Evolutionary conservation across 2,113 vertebrate genomes (phyloP).

Genomic region (Sclerurus mexicanus): DNA sequence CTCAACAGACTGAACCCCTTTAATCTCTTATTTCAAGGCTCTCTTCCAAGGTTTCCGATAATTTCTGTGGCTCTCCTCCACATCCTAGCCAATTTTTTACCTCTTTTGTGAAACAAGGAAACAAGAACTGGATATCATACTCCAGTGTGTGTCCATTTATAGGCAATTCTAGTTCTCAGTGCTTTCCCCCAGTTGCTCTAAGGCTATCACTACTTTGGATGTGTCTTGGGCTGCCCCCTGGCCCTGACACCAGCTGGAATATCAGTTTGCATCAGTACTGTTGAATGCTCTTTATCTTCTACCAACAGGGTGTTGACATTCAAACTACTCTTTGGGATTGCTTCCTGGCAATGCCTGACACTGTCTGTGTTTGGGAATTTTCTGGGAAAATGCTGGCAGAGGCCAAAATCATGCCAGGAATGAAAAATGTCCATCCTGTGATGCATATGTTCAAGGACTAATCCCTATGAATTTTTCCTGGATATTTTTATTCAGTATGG

Average conservation of each 20-base stretch:
- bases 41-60: not conserved
- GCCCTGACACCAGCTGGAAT: not conserved
- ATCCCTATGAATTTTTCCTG: not conserved
- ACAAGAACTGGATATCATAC: not conserved
- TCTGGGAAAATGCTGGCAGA: not conserved
- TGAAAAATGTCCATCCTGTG: not conserved
- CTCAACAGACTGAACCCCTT: not conserved
- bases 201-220: not conserved
- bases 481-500: not conserved
- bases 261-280: not conserved
- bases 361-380: not conserved
- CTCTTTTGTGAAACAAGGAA: not conserved
- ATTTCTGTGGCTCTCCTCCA: conserved; percentile 1
- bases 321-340: not conserved
- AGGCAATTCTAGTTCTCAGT: not conserved
- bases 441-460: not conserved
- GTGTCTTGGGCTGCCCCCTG: not conserved
- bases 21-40: not conserved
- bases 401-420: not conserved
- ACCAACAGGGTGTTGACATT: not conserved
- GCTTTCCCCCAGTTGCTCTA: not conserved
- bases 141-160: not conserved
- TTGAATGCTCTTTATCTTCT: not conserved
- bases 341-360: not conserved
- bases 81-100: not conserved